Evolutionary conservation across 2,797 vertebrate species (phyloP).

Genomic region (Typhlichthys subterraneus): DNA sequence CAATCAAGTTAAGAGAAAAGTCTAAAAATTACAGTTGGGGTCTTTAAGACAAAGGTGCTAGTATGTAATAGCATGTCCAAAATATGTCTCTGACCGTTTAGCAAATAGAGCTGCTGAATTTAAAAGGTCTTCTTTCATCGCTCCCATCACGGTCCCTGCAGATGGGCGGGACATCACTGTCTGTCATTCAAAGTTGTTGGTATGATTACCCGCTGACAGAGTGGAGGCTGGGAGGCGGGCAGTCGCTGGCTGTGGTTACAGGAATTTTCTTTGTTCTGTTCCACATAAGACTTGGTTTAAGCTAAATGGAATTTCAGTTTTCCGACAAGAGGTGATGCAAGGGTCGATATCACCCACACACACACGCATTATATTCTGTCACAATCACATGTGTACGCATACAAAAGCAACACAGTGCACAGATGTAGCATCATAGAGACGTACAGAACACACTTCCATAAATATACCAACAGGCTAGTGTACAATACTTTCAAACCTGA

Average conservation of each 20-base stretch:
- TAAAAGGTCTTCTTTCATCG: background rate
- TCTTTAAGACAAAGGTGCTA: too few relatives aligned
- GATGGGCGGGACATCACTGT: background rate
- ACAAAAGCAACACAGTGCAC: background rate
- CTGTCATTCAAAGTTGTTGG: constrained; percentile 22
- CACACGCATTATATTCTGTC: background rate
- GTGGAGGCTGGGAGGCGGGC: background rate
- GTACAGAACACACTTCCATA: background rate
- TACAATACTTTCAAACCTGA: background rate
- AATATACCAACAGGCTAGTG: background rate
- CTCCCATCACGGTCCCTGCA: background rate
- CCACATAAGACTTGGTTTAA: background rate
- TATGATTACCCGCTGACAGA: constrained; percentile 20
- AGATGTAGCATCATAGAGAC: background rate
- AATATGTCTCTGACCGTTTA: background rate
- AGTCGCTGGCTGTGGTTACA: too few relatives aligned
- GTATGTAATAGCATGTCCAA: too few relatives aligned
- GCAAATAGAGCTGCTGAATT: background rate
- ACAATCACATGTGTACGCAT: background rate
- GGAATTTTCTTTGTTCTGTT: background rate
- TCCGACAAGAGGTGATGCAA: background rate
- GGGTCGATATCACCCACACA: constrained; percentile 3
- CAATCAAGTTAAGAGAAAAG: too few relatives aligned
- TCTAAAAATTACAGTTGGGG: too few relatives aligned
- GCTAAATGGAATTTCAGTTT: background rate